Evolutionary conservation across 2,888 invertebrate species (phyloP).

Genomic region (Rugalucina vietnamica): DNA sequence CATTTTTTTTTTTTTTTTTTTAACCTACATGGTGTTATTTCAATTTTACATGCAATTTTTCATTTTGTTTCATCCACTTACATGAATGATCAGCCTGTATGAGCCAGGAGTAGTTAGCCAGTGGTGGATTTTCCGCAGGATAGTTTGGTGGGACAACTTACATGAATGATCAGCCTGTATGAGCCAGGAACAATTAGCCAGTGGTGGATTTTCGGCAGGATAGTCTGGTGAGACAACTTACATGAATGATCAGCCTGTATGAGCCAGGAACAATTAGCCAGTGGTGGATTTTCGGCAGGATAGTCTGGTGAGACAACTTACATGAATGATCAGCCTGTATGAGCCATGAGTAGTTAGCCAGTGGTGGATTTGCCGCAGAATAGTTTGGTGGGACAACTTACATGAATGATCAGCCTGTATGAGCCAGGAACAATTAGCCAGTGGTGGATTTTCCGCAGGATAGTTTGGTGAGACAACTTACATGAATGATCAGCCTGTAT

Average conservation of each 20-base stretch:
- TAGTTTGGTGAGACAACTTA: slow-evolving; percentile 77
- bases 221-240: slow-evolving; percentile 77
- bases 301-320: slow-evolving; percentile 78
- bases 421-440: slow-evolving; percentile 89
- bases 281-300: slow-evolving; percentile 67
- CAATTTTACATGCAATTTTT: no score
- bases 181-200: slow-evolving; percentile 89
- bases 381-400: slow-evolving; percentile 78
- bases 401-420: slow-evolving; percentile 68
- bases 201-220: slow-evolving; percentile 67
- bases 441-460: slow-evolving; percentile 67
- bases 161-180: slow-evolving; percentile 68
- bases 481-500: slow-evolving; percentile 78
- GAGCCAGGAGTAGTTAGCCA: slow-evolving; percentile 89
- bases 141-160: slow-evolving; percentile 78
- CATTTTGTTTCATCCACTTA: no score
- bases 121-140: slow-evolving; percentile 67
- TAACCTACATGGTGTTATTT: no score
- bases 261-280: slow-evolving; percentile 89
- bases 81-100: slow-evolving; percentile 68
- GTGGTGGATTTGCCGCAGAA: slow-evolving; percentile 67
- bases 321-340: slow-evolving; percentile 68
- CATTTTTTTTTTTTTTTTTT: no score
- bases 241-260: slow-evolving; percentile 68
- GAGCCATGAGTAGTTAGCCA: slow-evolving; percentile 89